phyloP scores from a whole-genome alignment of 1,140 invertebrate genomes.

The Drosophila ironensis region DNA sequence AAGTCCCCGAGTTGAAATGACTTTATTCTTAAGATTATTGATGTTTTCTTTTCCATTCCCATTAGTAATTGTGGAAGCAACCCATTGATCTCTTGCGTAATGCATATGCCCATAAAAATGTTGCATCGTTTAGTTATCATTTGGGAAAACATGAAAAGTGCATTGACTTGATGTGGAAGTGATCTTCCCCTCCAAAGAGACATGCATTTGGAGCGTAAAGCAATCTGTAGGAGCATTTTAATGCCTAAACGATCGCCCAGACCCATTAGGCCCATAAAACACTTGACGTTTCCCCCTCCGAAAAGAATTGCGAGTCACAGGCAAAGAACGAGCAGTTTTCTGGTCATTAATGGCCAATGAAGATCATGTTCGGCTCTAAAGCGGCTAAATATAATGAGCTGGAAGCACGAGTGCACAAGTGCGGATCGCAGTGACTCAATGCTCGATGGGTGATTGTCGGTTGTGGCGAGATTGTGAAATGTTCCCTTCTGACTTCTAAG shows the following conservation, averaged over 20 bases:
- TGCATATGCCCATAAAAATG: no score
- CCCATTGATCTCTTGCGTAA: no score
- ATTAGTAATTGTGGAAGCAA: no score
- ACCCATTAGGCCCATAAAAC: neutral
- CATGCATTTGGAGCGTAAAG: neutral
- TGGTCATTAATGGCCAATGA: neutral
- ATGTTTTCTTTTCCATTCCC: no score
- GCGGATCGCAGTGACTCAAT: constrained; percentile 24
- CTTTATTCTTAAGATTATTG: no score
- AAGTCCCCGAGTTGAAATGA: no score
- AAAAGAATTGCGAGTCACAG: neutral
- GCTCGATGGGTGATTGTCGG: neutral
- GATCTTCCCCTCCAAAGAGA: neutral
- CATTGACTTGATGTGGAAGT: constrained; percentile 4
- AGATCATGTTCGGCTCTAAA: constrained; percentile 9
- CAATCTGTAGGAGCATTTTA: neutral
- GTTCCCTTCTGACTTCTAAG: no score
- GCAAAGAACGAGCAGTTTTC: neutral
- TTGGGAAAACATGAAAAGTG: constrained; percentile 15
- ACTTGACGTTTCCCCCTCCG: constrained; percentile 10
- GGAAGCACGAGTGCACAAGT: constrained; percentile 20
- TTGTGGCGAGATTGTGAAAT: constrained; percentile 13
- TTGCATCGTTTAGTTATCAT: no score
- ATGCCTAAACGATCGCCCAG: neutral
- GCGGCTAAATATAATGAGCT: constrained; percentile 16